A percentile compares a stretch with the other conserved stretches of the same genome.
These are phyloP conservation scores for Rallus crepitans DNA, from an alignment of 2,797 vertebrate genomes.

Conservation along the genomic window DNA sequence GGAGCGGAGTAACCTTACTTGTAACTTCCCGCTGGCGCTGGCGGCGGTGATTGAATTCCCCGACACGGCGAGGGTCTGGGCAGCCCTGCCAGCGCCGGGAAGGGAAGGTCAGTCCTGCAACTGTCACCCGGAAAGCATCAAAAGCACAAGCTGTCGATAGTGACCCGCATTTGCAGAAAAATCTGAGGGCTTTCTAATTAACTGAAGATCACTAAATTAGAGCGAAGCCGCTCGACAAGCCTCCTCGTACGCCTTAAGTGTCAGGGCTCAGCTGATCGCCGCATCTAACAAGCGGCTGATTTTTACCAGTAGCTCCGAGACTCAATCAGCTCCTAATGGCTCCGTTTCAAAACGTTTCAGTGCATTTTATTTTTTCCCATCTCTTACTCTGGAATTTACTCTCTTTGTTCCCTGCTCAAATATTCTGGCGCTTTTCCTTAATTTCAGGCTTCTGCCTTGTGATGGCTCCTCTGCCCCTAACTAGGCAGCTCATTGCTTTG, in stretches of 20 bases:
- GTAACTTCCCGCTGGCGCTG: constrained; percentile 45
- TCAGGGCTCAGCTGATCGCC: constrained; percentile 80
- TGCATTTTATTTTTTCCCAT: constrained; percentile 42
- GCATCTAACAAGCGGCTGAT: constrained; percentile 81
- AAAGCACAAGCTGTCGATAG: constrained; percentile 80
- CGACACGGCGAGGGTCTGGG: constrained; percentile 63
- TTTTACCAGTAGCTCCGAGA: constrained; percentile 75
- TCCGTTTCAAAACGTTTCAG: constrained; percentile 66
- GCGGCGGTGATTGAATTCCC: constrained; percentile 64
- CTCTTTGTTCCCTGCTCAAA: constrained; percentile 67
- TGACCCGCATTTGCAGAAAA: constrained; percentile 79
- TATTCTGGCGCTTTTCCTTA: constrained; percentile 64
- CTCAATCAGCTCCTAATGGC: constrained; percentile 74
- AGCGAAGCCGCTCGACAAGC: constrained; percentile 75
- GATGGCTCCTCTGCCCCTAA: constrained; percentile 51
- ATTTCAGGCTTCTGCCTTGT: constrained; percentile 67
- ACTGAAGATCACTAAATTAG: constrained; percentile 83
- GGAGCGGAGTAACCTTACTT: constrained; percentile 43
- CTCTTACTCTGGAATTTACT: constrained; percentile 61
- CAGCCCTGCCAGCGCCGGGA: constrained; percentile 70
- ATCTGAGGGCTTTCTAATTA: constrained; percentile 86
- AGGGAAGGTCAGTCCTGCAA: constrained; percentile 77
- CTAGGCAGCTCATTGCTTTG: constrained; percentile 53
- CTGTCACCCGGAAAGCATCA: constrained; percentile 78
- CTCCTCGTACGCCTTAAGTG: constrained; percentile 77